Percentiles rank a stretch among this genome's conserved stretches.
Evolutionary conservation across 2,888 invertebrate species (phyloP).

Genomic region (Drosophila neotestacea): DNA sequence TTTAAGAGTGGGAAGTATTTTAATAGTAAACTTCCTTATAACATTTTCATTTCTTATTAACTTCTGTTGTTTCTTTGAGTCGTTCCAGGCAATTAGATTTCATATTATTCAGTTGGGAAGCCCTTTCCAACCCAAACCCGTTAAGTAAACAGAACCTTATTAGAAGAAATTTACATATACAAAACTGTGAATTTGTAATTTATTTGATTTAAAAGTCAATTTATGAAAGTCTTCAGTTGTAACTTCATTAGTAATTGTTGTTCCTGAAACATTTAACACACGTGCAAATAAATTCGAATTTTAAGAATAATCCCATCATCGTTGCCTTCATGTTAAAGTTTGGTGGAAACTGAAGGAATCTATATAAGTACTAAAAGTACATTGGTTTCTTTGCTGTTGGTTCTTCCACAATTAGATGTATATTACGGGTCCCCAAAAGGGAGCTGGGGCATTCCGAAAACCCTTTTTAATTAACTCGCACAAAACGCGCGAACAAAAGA

Average conservation of each 20-base stretch:
- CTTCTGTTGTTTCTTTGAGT: not conserved
- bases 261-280: not conserved
- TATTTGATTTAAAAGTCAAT: conserved; percentile 7
- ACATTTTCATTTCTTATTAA: not conserved
- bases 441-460: conserved; percentile 35
- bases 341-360: conserved; percentile 1
- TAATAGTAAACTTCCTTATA: not conserved
- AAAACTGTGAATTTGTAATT: conserved; percentile 2
- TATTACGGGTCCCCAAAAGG: conserved; percentile 22
- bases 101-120: not conserved
- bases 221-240: not conserved
- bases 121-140: not conserved
- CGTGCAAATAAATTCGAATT: conserved; percentile 5
- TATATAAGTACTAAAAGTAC: not conserved
- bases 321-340: conserved; percentile 16
- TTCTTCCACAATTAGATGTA: conserved; percentile 40
- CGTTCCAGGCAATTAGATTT: not conserved
- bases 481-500: conserved; percentile 64
- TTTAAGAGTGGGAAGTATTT: no score
- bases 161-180: conserved; percentile 1
- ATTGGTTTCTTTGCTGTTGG: conserved; percentile 25
- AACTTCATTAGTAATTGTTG: conserved; percentile 2
- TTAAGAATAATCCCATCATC: conserved; percentile 7
- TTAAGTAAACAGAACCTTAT: not conserved
- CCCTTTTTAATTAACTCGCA: conserved; percentile 77